These are phyloP conservation scores for Heliconius cydno DNA, from an alignment of 2,888 invertebrate genomes.

Conservation along the genomic window DNA sequence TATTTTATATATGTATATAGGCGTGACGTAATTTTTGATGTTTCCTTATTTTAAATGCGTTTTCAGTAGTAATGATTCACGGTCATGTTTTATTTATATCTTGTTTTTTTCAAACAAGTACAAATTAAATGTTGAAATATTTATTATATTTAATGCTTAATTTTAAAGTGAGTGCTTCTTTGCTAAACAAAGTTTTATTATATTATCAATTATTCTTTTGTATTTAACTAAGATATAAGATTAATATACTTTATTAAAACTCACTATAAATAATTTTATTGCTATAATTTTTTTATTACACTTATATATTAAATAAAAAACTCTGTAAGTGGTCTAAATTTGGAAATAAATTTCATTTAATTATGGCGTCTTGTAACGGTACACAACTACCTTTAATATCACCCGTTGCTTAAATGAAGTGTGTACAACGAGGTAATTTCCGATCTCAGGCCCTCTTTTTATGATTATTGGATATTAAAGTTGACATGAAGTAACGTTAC, in stretches of 20 bases:
- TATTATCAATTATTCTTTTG: too few relatives aligned
- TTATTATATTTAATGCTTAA: background rate
- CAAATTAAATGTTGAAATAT: background rate
- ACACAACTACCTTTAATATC: conserved; percentile 68
- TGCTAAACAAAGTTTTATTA: too few relatives aligned
- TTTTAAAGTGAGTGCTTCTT: too few relatives aligned
- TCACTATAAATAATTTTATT: background rate
- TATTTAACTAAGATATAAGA: background rate
- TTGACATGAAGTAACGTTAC: conserved; percentile 50
- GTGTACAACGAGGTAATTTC: conserved; percentile 71
- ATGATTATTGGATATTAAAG: conserved; percentile 63
- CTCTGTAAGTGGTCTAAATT: conserved; percentile 43
- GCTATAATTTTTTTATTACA: background rate
- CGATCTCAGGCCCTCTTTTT: conserved; percentile 64
- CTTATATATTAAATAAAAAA: too few relatives aligned
- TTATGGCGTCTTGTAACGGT: conserved; percentile 70
- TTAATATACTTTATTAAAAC: background rate
- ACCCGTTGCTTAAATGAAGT: conserved; percentile 62
- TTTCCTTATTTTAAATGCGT: conserved; percentile 61
- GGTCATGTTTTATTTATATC: conserved; percentile 36
- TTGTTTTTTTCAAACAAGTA: conserved; percentile 6
- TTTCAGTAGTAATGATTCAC: conserved; percentile 52
- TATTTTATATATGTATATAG: conserved; percentile 54
- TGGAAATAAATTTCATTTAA: conserved; percentile 57
- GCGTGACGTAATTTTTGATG: conserved; percentile 64